Percentiles rank a stretch among this genome's conserved stretches.
phyloP scores from a whole-genome alignment of 2,888 invertebrate genomes.

The Lacanobia oleracea region DNA sequence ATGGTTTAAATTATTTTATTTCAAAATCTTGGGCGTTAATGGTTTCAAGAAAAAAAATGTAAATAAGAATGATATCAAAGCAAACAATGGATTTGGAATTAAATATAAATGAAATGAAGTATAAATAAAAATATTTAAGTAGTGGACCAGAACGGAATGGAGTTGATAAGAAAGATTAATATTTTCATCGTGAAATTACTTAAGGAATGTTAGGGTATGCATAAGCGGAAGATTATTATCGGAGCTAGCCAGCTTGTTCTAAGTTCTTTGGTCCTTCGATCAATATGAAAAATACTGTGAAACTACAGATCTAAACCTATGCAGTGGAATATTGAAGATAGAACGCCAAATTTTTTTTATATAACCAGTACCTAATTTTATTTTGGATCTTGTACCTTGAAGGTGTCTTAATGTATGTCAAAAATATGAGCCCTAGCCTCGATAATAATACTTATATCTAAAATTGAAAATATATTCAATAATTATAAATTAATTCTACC shows the following conservation, averaged over 20 bases:
- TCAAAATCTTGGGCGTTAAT: background rate
- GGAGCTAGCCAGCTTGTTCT: background rate
- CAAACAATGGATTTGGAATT: constrained; percentile 34
- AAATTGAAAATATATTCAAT: constrained; percentile 12
- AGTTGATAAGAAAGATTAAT: constrained; percentile 31
- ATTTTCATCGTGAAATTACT: constrained; percentile 45
- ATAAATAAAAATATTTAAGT: constrained; percentile 40
- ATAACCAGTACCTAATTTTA: background rate
- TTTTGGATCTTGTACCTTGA: background rate
- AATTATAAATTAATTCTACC: constrained; percentile 9
- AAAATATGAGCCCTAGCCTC: background rate
- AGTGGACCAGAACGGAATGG: constrained; percentile 56
- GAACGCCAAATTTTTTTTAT: background rate
- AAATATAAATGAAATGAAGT: constrained; percentile 30
- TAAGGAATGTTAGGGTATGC: constrained; percentile 14
- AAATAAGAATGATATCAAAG: constrained; percentile 45
- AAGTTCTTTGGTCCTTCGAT: background rate
- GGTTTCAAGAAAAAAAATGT: constrained; percentile 28
- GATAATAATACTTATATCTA: constrained; percentile 19
- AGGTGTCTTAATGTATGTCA: background rate
- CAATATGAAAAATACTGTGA: background rate
- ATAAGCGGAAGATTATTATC: background rate
- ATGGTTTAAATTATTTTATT: background rate
- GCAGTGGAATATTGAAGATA: background rate
- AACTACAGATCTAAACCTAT: background rate